phyloP scores from a whole-genome alignment of 2,888 invertebrate species.

The Chrysolina oricalcia region DNA sequence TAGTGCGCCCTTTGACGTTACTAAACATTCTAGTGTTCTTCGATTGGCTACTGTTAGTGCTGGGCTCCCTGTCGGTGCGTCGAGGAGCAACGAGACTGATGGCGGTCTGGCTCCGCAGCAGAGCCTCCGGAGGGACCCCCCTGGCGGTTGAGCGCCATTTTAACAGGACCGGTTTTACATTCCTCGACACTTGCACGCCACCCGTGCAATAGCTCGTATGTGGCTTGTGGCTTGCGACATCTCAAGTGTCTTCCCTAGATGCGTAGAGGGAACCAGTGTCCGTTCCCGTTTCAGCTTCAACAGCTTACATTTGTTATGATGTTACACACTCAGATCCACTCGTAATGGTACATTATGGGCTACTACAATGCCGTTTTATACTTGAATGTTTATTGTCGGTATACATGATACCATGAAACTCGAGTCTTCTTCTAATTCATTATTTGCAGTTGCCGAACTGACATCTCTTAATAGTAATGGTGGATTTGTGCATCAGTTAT shows the following conservation, averaged over 20 bases:
- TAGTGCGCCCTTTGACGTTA: slow-evolving; percentile 62
- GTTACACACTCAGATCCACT: slow-evolving; percentile 51
- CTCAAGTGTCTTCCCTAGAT: slow-evolving; percentile 69
- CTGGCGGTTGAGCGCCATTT: slow-evolving; percentile 63
- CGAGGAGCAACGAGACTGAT: slow-evolving; percentile 51
- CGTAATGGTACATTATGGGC: slow-evolving; percentile 43
- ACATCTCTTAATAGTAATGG: too few species aligned
- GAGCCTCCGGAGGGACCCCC: slow-evolving; percentile 47
- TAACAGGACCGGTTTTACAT: slow-evolving; percentile 65
- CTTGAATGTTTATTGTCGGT: slow-evolving; percentile 38
- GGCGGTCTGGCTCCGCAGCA: slow-evolving; percentile 24
- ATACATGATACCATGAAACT: slow-evolving; percentile 32
- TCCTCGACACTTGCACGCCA: slow-evolving; percentile 66
- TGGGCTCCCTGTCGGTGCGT: slow-evolving; percentile 61
- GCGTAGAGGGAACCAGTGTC: slow-evolving; percentile 44
- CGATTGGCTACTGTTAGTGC: slow-evolving; percentile 66
- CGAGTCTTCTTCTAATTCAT: background rate
- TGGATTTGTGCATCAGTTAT: too few species aligned
- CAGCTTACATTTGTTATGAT: slow-evolving; percentile 59
- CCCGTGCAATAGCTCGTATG: slow-evolving; percentile 61
- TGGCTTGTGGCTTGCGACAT: slow-evolving; percentile 59
- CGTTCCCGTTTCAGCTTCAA: slow-evolving; percentile 54
- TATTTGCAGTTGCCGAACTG: too few species aligned
- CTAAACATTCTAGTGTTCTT: slow-evolving; percentile 67
- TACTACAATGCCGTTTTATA: slow-evolving; percentile 56